These are phyloP conservation scores for Habropoda laboriosa DNA, from an alignment of 1,140 invertebrate species.

Conservation along the genomic window DNA sequence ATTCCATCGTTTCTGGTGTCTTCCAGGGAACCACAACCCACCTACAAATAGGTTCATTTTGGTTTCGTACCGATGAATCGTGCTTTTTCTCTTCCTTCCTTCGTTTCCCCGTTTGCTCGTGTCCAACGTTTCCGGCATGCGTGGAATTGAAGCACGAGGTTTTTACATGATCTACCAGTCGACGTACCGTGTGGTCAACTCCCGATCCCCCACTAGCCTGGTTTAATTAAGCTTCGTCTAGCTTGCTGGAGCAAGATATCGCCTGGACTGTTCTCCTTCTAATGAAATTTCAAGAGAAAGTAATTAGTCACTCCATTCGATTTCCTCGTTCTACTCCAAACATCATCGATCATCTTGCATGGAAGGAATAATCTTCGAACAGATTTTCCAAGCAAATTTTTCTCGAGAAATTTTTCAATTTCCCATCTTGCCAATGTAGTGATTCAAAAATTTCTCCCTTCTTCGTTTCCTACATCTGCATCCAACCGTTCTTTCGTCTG, in stretches of 20 bases:
- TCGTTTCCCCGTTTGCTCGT: neutral
- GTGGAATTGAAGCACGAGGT: conserved; percentile 33
- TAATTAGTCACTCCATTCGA: neutral
- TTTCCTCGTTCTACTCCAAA: neutral
- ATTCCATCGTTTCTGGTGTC: conserved; percentile 34
- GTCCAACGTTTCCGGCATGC: conserved; percentile 4
- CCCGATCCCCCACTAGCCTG: neutral
- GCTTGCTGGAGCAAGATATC: conserved; percentile 19
- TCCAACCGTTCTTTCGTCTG: neutral
- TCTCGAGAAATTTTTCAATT: no score
- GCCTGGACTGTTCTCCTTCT: neutral
- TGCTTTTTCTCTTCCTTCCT: neutral
- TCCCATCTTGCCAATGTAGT: no score
- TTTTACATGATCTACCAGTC: conserved; percentile 32
- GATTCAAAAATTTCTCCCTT: neutral
- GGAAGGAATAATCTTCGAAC: no score
- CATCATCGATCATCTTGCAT: no score
- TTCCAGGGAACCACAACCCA: neutral
- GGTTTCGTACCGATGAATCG: neutral
- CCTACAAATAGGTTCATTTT: neutral
- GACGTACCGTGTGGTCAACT: conserved; percentile 5
- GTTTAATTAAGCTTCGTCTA: conserved; percentile 49
- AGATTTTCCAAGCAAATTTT: no score
- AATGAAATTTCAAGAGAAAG: conserved; percentile 41
- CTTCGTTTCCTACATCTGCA: neutral